Evolutionary conservation across 2,888 invertebrate genomes (phyloP), one percentile per base, ranked within the genome.

Genomic region (Barypeithes pellucidus): DNA sequence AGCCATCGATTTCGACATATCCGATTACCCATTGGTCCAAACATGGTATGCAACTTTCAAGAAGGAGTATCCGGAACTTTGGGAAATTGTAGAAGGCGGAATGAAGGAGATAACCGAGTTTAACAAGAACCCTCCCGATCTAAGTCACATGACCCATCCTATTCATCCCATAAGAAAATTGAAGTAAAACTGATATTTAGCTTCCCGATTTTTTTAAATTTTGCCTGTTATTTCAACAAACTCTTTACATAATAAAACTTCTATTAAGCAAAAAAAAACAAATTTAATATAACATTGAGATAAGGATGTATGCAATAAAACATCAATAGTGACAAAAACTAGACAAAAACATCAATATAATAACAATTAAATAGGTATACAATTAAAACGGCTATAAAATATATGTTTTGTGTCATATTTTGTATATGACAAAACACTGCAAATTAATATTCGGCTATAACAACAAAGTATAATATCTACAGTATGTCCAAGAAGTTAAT

Each of bases 11-110:
- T 92, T 92, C 77, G 90, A 92, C 81, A 87, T 93, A 67, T 87
- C 88, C 1, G 82, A 87, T 11, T 94, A 91, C 85, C 86, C 89
- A 9, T 83, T 87, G 76, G 88, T 91, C 71, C 74, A 81, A 24
- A 89, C 89, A 81, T 94, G 94, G 94, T 94, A 94, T 81, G 85
- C 88, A 18, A 89, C 89, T 33, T 94, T 93, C 80, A 94, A 94
- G 83, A 83, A 83, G 11, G 89, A 91, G 74, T 86, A 92, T 82
- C 91, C 93, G 0, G 89, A 90, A 4, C 83, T 94, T 47, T 94
- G 94, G 94, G 87, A 88, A 75, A 91, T 94, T 65, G 91, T 90
- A 0, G 90, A 88, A 71, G 88, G 82, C 12, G 94, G 92, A 20
- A 90, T 94, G 90, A 89, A 89, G 74, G 91, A 93, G 83, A 89